These are phyloP conservation scores for Anser cygnoides DNA, from an alignment of 2,113 vertebrate species.

Conservation along the genomic window DNA sequence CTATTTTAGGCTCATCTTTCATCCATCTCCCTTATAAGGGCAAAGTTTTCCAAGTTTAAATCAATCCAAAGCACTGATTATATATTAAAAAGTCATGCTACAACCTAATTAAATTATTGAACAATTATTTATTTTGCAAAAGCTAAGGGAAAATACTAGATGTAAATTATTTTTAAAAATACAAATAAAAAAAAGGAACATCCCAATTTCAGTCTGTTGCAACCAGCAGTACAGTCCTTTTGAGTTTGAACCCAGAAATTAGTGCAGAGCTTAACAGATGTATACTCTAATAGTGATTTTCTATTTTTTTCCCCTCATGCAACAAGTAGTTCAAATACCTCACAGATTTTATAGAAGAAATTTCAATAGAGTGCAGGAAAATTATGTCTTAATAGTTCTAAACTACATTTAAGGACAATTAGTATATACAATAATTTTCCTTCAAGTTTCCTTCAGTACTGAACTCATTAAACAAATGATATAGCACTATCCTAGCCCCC, in stretches of 20 bases:
- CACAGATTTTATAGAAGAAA: background rate
- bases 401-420: background rate
- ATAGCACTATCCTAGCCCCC: background rate
- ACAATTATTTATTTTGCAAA: background rate
- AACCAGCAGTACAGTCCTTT: background rate
- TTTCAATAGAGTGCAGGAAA: background rate
- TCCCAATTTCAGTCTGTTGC: background rate
- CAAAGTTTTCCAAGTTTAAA: conserved; percentile 26
- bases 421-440: background rate
- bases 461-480: background rate
- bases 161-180: too few relatives aligned
- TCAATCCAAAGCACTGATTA: background rate
- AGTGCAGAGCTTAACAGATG: background rate
- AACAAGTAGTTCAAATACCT: background rate
- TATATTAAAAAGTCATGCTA: background rate
- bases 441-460: background rate
- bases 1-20: conserved; percentile 16
- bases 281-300: background rate
- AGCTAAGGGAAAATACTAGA: too few relatives aligned
- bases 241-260: background rate
- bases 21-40: conserved; percentile 21
- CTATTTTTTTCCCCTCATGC: background rate
- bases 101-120: background rate
- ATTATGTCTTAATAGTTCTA: background rate
- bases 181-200: background rate